phyloP scores from a whole-genome alignment of 2,113 vertebrate genomes.

The Anolis sagrei region DNA sequence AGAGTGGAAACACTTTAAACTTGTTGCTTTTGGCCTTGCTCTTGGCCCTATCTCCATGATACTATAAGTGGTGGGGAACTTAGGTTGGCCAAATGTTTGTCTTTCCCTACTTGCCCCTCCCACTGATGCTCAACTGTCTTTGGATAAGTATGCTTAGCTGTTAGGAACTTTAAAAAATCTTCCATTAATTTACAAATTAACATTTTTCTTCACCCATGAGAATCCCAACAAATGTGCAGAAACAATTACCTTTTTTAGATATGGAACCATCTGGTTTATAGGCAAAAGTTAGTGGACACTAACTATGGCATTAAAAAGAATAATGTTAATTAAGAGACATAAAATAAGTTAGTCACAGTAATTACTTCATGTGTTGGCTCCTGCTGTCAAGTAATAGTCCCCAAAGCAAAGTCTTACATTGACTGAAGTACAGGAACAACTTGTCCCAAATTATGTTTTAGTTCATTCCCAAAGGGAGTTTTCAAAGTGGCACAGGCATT shows the following conservation, averaged over 20 bases:
- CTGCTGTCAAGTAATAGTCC: slow-evolving; percentile 2
- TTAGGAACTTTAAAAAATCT: not conserved
- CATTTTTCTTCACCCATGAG: not conserved
- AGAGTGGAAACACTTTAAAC: too few species aligned
- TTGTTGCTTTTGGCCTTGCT: too few species aligned
- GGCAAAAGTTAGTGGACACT: too few species aligned
- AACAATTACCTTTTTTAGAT: not conserved
- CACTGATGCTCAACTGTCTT: not conserved
- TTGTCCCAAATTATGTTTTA: not conserved
- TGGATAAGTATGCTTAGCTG: not conserved
- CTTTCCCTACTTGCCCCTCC: not conserved
- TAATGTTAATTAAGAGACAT: not conserved
- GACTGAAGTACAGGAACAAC: not conserved
- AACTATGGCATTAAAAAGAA: not conserved
- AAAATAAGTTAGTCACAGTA: not conserved
- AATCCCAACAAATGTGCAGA: not conserved
- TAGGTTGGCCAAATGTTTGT: too few species aligned
- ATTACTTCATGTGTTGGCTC: not conserved
- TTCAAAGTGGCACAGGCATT: not conserved
- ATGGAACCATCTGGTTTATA: not conserved
- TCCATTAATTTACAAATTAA: not conserved
- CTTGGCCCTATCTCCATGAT: too few species aligned
- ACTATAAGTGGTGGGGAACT: too few species aligned
- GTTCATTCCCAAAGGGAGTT: not conserved
- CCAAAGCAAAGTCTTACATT: not conserved